phyloP scores from a whole-genome alignment of 2,797 vertebrate species.

The Poeciliopsis presidionis region DNA sequence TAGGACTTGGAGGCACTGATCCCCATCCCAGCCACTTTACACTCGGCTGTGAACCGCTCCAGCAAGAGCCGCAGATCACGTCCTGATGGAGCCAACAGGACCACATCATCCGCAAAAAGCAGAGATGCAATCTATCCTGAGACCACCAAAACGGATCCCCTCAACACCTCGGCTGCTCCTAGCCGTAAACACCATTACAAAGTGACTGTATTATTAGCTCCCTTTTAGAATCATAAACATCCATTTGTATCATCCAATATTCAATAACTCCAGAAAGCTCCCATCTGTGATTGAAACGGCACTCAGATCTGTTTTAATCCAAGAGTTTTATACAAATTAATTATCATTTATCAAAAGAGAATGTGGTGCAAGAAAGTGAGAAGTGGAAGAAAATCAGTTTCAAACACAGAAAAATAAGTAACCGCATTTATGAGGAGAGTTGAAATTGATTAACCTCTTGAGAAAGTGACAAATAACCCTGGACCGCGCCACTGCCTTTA shows the following conservation, averaged over 20 bases:
- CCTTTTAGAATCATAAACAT: conserved; percentile 21
- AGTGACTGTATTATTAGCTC: conserved; percentile 11
- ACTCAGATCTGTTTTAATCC: conserved; percentile 48
- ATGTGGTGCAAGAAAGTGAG: conserved; percentile 39
- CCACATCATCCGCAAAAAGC: no score
- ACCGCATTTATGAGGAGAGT: conserved; percentile 46
- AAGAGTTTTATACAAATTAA: conserved; percentile 55
- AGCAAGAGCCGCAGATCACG: no score
- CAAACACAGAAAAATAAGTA: conserved; percentile 52
- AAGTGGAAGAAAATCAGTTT: not conserved
- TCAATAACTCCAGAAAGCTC: conserved; percentile 46
- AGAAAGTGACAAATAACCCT: conserved; percentile 67
- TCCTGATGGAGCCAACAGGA: no score
- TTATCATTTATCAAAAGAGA: conserved; percentile 44
- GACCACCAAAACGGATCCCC: no score
- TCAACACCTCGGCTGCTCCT: no score
- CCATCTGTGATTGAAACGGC: conserved; percentile 31
- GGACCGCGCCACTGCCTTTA: conserved; percentile 64
- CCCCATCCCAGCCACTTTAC: no score
- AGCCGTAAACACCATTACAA: not conserved
- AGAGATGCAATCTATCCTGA: no score
- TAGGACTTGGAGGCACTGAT: no score
- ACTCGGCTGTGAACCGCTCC: no score
- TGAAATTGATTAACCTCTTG: conserved; percentile 64
- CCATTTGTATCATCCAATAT: conserved; percentile 30